Conservation (phyloP, 1,140 invertebrate genomes). For the Amyelois transitella region DNA sequence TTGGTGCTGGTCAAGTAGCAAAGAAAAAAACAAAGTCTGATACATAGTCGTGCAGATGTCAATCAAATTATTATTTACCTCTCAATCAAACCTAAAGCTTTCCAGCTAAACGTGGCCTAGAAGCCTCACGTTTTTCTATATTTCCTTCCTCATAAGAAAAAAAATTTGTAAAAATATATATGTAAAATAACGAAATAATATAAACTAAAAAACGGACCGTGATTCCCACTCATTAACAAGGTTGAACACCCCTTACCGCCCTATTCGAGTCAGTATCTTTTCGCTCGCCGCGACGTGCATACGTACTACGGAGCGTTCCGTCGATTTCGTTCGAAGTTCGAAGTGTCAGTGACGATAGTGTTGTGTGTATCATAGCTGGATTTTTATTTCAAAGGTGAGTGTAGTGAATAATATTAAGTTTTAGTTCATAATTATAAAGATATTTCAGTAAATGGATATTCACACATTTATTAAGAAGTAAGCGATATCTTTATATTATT, state of each 20-base stretch:
- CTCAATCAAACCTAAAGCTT: no score
- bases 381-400: neutral
- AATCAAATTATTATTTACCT: no score
- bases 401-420: neutral
- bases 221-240: neutral
- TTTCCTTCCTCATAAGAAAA: no score
- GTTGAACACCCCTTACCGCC: neutral
- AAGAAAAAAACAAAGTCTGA: no score
- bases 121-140: no score
- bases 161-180: neutral
- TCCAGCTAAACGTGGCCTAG: no score
- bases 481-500: no score
- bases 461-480: no score
- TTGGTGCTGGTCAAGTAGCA: no score
- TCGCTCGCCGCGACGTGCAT: neutral
- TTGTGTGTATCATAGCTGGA: neutral
- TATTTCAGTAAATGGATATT: no score
- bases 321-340: neutral
- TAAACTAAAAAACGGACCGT: neutral
- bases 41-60: no score
- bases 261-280: neutral
- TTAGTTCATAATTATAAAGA: no score
- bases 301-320: neutral
- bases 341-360: neutral
- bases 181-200: neutral